Base-by-base conservation (phyloP, 2,888 invertebrate genomes). In the Galerucella calmariensis region DNA sequence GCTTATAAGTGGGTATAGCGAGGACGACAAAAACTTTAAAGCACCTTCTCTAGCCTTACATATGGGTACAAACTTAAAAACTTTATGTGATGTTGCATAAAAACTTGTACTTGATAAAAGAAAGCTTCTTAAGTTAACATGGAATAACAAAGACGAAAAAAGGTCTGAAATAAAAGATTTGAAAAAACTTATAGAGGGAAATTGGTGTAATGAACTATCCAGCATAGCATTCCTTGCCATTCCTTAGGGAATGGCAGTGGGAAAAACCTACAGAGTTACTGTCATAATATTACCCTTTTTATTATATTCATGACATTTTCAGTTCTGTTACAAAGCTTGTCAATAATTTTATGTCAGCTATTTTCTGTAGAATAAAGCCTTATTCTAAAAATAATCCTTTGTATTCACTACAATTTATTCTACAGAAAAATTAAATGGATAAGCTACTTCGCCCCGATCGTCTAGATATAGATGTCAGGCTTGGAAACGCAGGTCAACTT, bases 121-220 rank as follows among this genome's bases (percentile, higher is more conserved):
- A 69, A 53, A 74, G 1, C 44, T 78, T 67, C 75, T 68, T 6
- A 65, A 48, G 6, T 63, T 78, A 35, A 68, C 20, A 58, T 77
- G 74, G 67, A 12, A 65, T n/a, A 46, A 77, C 24, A 67, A 48
- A 58, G 56, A 59, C 2, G 14, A 72, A 68, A 78, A 53, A 58
- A 67, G 59, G 62, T 35, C 48, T 53, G 70, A 66, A 58, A 70
- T 75, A 51, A 72, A 62, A 51, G 41, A 67, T 63, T 46, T 59
- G 56, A 24, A n/a, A n/a, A 69, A 63, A 51, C 48, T 71, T 12
- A 67, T 82, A 44, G 75, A 73, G 44, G 73, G 67, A 11, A 81
- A 81, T 67, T 82, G 82, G 82, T 80, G 78, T 58, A 79, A 63
- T 16, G 81, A 82, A 73, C 35, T 81, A 27, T 78, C 80, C 1